Conservation (phyloP, 2,797 vertebrate species). For the Sorex maritimensis region DNA sequence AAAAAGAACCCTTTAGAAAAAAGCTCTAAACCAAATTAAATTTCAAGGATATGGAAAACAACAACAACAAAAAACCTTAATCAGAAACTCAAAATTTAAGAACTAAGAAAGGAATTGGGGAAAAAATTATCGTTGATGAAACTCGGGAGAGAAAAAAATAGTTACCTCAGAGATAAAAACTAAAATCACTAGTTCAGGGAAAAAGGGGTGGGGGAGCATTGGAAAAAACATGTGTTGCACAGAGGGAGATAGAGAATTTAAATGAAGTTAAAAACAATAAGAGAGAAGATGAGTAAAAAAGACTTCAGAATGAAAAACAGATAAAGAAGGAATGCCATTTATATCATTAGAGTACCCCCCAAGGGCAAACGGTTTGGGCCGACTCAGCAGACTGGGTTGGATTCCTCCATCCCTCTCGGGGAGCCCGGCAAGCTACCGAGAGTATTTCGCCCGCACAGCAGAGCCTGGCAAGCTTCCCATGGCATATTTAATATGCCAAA, state of each 20-base stretch:
- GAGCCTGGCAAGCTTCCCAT: too few species aligned
- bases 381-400: too few species aligned
- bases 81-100: constrained; percentile 54
- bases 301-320: neutral
- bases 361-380: too few species aligned
- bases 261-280: neutral
- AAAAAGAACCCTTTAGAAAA: constrained; percentile 17
- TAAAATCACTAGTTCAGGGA: neutral
- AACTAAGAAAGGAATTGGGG: neutral
- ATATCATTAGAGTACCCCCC: neutral
- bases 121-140: neutral
- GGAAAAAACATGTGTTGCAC: neutral
- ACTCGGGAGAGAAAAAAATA: neutral
- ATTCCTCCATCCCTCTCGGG: too few species aligned
- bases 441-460: too few species aligned
- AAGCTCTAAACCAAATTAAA: neutral
- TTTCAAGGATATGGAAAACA: neutral
- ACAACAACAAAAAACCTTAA: constrained; percentile 25
- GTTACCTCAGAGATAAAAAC: constrained; percentile 9
- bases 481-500: too few species aligned
- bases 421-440: too few species aligned
- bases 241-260: constrained; percentile 5
- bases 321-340: constrained; percentile 15
- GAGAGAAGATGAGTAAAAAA: neutral
- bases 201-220: too few species aligned